Conservation (phyloP, 1,140 invertebrate genomes). For the Glossosoma conforme region DNA sequence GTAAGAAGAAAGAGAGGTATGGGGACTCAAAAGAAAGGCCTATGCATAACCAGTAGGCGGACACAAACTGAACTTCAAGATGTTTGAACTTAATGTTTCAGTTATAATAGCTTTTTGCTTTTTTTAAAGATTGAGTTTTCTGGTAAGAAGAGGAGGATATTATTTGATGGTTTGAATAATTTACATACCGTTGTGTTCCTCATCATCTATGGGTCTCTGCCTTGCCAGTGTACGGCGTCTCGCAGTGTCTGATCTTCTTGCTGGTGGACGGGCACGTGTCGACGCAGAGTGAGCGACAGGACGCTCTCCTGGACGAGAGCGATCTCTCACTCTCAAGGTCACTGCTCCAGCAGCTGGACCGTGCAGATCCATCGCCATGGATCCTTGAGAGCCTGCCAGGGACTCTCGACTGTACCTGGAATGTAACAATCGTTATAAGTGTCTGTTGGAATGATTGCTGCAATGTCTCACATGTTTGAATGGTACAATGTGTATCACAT, state of each 20-base stretch:
- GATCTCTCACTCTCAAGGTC: conserved; percentile 62
- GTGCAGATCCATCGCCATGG: conserved; percentile 69
- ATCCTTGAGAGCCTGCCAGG: conserved; percentile 59
- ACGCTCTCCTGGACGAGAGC: conserved; percentile 22
- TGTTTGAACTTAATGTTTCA: too few relatives aligned
- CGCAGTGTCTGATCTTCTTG: conserved; percentile 58
- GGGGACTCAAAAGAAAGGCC: too few relatives aligned
- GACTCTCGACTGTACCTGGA: conserved; percentile 48
- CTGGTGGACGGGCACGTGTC: conserved; percentile 25
- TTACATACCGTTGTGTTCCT: conserved; percentile 39
- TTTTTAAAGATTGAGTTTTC: too few relatives aligned
- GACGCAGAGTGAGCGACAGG: not conserved
- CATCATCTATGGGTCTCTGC: conserved; percentile 67
- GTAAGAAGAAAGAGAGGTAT: too few relatives aligned
- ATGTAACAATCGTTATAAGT: too few relatives aligned
- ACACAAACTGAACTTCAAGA: too few relatives aligned
- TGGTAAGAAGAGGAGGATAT: not conserved
- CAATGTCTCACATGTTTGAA: too few relatives aligned
- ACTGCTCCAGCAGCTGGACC: conserved; percentile 59
- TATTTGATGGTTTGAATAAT: too few relatives aligned
- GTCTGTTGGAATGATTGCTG: too few relatives aligned
- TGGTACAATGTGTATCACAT: too few relatives aligned
- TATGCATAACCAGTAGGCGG: too few relatives aligned
- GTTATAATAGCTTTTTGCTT: too few relatives aligned
- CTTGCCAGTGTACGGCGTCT: conserved; percentile 67